Evolutionary conservation across 2,113 vertebrate genomes (phyloP), one percentile per base, ranked within the genome.

Genomic region (Larimichthys crocea): DNA sequence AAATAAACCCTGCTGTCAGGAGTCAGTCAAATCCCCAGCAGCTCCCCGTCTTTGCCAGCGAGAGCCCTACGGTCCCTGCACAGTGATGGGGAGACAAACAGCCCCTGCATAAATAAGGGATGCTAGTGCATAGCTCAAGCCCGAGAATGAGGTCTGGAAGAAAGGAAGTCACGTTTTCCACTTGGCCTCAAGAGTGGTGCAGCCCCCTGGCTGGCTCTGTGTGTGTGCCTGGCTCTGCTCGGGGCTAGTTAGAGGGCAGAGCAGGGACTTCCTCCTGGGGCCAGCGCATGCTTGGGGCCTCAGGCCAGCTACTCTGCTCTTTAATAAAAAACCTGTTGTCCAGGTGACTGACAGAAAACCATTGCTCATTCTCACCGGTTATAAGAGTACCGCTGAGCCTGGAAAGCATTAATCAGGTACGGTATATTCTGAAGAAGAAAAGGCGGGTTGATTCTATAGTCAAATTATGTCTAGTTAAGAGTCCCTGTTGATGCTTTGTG

Each of bases 1-100:
- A 95, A 94, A 94, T 92, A 94, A 91, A 89, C 80, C 83, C 74
- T 91, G 81, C 91, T 88, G 92, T 92, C 92, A 92, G 89, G 88
- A 93, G 84, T 93, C 90, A 92, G 86, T 92, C 92, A 91, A 86
- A 88, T 91, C 87, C 89, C 90, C 81, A 80, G 89, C 84, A 90
- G 84, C 66, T 29, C 75, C 83, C 78, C 67, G 72, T 86, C 89
- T 86, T 84, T 88, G 77, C 90, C 78, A 74, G 74, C 53, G 74
- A 90, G 59, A 74, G 74, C 55, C 31, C 77, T 55, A 71, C 76
- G 76, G 86, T 84, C 84, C 60, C 89, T 71, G 68, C 78, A 66
- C 80, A 80, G 76, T 77, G 82, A 88, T 79, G 77, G 87, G 77
- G 49, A 85, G 88, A 92, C 74, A 91, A 88, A 91, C 83, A 86